These are phyloP conservation scores for Bufotes viridis DNA, from an alignment of 2,797 vertebrate genomes.

Conservation along the genomic window DNA sequence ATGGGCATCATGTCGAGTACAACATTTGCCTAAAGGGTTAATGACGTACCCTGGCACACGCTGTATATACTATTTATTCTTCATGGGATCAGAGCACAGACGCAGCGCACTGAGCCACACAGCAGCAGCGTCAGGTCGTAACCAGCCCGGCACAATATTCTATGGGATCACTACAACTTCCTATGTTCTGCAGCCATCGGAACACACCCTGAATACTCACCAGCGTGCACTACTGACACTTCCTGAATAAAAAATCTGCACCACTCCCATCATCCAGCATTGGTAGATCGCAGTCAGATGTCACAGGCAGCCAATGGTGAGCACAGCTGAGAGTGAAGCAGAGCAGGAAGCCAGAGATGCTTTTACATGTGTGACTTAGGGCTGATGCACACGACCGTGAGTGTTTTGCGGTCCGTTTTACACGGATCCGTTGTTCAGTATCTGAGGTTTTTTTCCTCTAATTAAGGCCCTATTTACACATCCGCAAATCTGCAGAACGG, in stretches of 20 bases:
- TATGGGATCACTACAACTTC: not conserved
- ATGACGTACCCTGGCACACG: not conserved
- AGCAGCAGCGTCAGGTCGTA: not conserved
- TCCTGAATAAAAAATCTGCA: not conserved
- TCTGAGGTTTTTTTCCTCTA: too few species aligned
- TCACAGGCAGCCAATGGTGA: not conserved
- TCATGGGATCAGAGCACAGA: too few species aligned
- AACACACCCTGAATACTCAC: conserved; percentile 1
- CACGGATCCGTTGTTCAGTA: too few species aligned
- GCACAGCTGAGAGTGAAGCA: not conserved
- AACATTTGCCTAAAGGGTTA: not conserved
- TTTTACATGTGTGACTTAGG: too few species aligned
- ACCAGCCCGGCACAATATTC: not conserved
- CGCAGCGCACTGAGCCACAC: too few species aligned
- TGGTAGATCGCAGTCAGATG: conserved; percentile 34
- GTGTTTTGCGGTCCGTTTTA: too few species aligned
- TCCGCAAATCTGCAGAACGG: too few species aligned
- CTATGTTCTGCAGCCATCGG: not conserved
- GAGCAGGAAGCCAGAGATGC: not conserved
- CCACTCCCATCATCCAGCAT: not conserved
- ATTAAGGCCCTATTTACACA: too few species aligned
- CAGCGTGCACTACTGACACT: not conserved
- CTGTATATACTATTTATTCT: too few species aligned
- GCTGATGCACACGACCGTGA: too few species aligned
- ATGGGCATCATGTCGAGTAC: not conserved